Percentiles rank a stretch among this genome's conserved stretches.
Conservation (phyloP, 1,140 invertebrate species). For the Apis mellifera region DNA sequence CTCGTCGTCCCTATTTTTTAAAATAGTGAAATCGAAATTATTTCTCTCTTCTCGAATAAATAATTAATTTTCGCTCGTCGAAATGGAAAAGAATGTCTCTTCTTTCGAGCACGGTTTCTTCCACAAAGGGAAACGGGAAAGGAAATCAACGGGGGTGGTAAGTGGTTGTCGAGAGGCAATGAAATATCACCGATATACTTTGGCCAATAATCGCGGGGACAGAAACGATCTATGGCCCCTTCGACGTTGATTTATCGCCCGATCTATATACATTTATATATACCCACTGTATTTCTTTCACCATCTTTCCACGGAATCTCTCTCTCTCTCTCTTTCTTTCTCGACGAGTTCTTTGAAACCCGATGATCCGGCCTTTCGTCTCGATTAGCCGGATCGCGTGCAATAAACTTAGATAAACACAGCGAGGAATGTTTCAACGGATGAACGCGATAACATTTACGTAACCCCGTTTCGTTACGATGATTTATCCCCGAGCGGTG, state of each 20-base stretch:
- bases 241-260: constrained; percentile 60
- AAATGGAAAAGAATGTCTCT: too few species aligned
- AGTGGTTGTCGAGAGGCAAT: constrained; percentile 57
- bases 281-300: constrained; percentile 45
- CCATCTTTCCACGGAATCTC: neutral
- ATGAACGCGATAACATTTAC: constrained; percentile 55
- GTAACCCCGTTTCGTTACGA: constrained; percentile 56
- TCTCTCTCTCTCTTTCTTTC: neutral
- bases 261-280: neutral
- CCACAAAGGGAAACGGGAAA: constrained; percentile 21
- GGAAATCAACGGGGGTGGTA: constrained; percentile 39
- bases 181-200: constrained; percentile 59
- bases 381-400: constrained; percentile 20
- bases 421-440: constrained; percentile 38
- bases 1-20: too few species aligned
- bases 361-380: neutral
- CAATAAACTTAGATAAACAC: constrained; percentile 16
- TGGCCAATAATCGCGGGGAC: constrained; percentile 56
- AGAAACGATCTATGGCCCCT: constrained; percentile 34
- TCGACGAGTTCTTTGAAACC: too few species aligned
- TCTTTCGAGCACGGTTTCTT: too few species aligned
- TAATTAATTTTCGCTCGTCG: too few species aligned
- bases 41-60: too few species aligned
- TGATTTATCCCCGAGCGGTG: constrained; percentile 48
- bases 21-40: too few species aligned